A percentile compares a stretch with the other conserved stretches of the same genome.
Evolutionary conservation across 2,797 vertebrate species (phyloP).

Genomic region (Betta splendens): DNA sequence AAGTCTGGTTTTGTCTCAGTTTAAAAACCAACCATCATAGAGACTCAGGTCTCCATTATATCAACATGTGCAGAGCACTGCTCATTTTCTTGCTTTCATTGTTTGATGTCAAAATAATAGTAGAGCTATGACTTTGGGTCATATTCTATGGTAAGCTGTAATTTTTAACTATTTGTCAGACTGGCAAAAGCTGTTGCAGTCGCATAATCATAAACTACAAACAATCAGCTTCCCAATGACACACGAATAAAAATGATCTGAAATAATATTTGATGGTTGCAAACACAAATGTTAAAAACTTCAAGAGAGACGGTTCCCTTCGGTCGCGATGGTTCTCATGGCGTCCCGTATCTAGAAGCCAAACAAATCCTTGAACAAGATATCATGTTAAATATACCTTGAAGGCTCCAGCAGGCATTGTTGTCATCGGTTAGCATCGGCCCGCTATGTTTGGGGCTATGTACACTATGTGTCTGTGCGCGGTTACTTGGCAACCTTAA

Average conservation of each 20-base stretch:
- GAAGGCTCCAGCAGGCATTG: slow-evolving; percentile 42
- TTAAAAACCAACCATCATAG: slow-evolving; percentile 18
- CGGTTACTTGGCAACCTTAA: slow-evolving; percentile 69
- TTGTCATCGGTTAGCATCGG: slow-evolving; percentile 62
- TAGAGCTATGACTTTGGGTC: slow-evolving; percentile 11
- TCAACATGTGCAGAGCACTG: no score
- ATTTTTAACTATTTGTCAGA: not conserved
- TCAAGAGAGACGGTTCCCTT: no score
- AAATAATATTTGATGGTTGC: not conserved
- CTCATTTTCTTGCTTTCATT: slow-evolving; percentile 37
- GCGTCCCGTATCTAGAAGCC: slow-evolving; percentile 6
- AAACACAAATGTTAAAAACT: not conserved
- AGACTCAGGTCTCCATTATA: slow-evolving; percentile 26
- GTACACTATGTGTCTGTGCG: slow-evolving; percentile 56
- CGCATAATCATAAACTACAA: not conserved
- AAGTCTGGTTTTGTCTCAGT: no score
- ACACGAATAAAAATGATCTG: no score
- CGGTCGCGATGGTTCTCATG: no score
- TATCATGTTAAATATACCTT: slow-evolving; percentile 51
- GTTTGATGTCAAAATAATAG: slow-evolving; percentile 28
- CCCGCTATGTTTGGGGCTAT: slow-evolving; percentile 59
- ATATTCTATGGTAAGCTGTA: slow-evolving; percentile 1
- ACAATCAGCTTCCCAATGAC: no score
- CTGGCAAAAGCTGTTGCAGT: not conserved
- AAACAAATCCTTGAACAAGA: slow-evolving; percentile 52